These are phyloP conservation scores for Protonemura montana DNA, from an alignment of 2,888 invertebrate genomes.

Conservation along the genomic window DNA sequence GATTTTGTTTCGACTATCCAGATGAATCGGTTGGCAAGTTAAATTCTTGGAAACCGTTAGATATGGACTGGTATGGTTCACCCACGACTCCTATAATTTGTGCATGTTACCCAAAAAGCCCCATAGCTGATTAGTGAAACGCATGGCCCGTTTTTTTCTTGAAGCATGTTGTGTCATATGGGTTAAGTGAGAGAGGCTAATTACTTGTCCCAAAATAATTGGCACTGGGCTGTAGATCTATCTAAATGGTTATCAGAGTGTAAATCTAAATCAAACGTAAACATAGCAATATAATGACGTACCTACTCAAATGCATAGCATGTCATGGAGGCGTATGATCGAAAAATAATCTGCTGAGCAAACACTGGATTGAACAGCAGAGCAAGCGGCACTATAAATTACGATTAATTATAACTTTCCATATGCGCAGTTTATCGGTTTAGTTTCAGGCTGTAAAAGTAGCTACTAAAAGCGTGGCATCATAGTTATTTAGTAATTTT, in stretches of 20 bases:
- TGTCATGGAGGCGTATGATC: too few relatives aligned
- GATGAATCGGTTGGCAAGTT: too few relatives aligned
- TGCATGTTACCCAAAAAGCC: too few relatives aligned
- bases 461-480: neutral
- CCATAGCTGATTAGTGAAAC: too few relatives aligned
- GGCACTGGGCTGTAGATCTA: neutral
- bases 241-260: neutral
- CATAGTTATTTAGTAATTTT: neutral
- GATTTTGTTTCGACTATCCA: too few relatives aligned
- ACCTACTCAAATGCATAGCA: too few relatives aligned
- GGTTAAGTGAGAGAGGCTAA: neutral
- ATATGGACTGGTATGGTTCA: too few relatives aligned
- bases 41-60: too few relatives aligned
- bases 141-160: too few relatives aligned
- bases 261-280: neutral
- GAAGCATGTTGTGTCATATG: neutral
- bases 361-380: neutral
- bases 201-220: neutral
- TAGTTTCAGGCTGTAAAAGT: neutral
- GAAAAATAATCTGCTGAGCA: neutral
- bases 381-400: neutral
- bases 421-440: neutral
- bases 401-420: neutral
- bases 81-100: too few relatives aligned
- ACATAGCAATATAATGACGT: neutral